These are phyloP conservation scores for Hyla sarda DNA, from an alignment of 2,113 vertebrate genomes.

Conservation along the genomic window DNA sequence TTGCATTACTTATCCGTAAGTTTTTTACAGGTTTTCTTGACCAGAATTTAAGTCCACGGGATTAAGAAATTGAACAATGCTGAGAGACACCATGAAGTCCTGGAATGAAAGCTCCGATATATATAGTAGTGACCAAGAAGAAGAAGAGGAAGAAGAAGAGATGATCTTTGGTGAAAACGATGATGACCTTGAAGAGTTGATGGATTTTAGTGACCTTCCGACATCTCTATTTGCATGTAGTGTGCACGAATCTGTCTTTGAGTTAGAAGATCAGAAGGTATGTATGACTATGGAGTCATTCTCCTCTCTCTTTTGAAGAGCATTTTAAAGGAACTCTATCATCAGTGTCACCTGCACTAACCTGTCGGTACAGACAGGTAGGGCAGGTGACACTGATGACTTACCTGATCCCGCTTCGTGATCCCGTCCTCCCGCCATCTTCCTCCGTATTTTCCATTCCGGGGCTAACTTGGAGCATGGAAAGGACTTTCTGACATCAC, in stretches of 20 bases:
- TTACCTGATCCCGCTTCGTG: too few relatives aligned
- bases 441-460: too few relatives aligned
- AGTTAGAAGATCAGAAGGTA: constrained; percentile 85
- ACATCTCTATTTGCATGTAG: constrained; percentile 89
- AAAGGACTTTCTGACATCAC: too few relatives aligned
- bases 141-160: constrained; percentile 79
- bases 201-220: constrained; percentile 92
- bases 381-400: too few relatives aligned
- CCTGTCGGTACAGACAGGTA: too few relatives aligned
- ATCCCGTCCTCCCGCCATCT: too few relatives aligned
- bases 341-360: too few relatives aligned
- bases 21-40: constrained; percentile 45
- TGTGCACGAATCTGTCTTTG: constrained; percentile 86
- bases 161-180: constrained; percentile 92
- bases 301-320: not conserved
- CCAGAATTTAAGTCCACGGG: not conserved
- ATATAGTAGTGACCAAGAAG: constrained; percentile 90
- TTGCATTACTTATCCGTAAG: not conserved
- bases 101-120: constrained; percentile 87
- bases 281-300: not conserved
- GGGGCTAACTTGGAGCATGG: too few relatives aligned
- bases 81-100: constrained; percentile 81
- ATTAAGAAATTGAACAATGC: constrained; percentile 68
- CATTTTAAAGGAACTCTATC: not conserved
- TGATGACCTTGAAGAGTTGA: constrained; percentile 88